Conservation (phyloP, 2,113 vertebrate genomes). For the Pelusios castaneus region DNA sequence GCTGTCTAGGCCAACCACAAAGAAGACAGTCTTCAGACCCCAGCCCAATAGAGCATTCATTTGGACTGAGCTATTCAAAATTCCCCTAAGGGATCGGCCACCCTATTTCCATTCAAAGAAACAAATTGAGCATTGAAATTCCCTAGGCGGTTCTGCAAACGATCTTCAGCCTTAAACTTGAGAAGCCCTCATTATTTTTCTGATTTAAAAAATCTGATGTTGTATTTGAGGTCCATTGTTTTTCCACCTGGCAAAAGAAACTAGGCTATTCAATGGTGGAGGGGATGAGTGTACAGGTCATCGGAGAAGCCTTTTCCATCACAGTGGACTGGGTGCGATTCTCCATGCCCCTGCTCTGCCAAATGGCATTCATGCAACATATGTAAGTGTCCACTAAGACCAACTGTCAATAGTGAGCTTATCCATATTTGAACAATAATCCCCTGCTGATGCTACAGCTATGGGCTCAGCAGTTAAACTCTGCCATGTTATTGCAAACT, state of each 20-base stretch:
- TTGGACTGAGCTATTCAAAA: background rate
- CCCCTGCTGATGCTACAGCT: background rate
- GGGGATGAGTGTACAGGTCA: background rate
- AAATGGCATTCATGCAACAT: background rate
- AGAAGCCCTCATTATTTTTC: background rate
- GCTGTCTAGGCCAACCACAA: background rate
- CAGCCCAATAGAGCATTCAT: background rate
- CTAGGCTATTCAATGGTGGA: background rate
- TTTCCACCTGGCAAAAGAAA: background rate
- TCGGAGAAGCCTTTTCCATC: background rate
- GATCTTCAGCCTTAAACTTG: background rate
- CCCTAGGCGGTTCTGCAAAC: background rate
- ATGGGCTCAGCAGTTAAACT: background rate
- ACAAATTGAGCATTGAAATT: background rate
- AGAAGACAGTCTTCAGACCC: background rate
- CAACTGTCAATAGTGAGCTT: no score
- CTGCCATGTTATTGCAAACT: background rate
- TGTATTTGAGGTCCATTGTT: background rate
- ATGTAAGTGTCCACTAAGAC: background rate
- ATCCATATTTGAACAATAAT: background rate
- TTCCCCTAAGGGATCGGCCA: background rate
- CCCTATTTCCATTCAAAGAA: background rate
- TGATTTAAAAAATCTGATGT: background rate
- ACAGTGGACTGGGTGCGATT: rapidly evolving
- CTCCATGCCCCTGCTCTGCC: background rate